Evolutionary conservation across 2,888 invertebrate species (phyloP), one percentile per base, ranked within the genome.

Genomic region (Amphipyra berbera): DNA sequence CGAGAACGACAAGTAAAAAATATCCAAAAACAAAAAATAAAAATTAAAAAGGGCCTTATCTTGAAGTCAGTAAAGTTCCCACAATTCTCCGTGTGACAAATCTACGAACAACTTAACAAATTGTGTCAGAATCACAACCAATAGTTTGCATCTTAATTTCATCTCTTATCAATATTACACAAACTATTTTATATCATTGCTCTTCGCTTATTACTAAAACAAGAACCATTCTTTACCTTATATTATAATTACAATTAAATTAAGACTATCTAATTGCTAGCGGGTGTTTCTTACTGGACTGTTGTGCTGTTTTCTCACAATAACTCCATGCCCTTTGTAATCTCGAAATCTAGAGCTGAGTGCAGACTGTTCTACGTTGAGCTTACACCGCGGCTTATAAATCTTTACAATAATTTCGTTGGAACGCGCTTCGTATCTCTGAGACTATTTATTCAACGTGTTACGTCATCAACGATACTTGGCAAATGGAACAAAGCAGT

Each of bases 81-180:
- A 90, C 90, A 90, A 87, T 83, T 84, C 82, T 86, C 85, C 85
- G 76, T 86, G 92, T 91, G 90, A 90, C 88, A 89, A 85, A 90
- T 89, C 90, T 92, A 93, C 89, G 82, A 92, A 93, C 90, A 94
- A 93, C 94, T 92, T 93, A 94, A 95, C 94, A 92, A 94, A 94
- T 94, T 95, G 95, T 94, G 95, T 94, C 89, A 87, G 91, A 94
- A 93, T 95, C 95, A 95, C 95, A 95, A 95, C 95, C 95, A 93
- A 95, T 94, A 94, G 93, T 93, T 93, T 94, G 94, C 94, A 92
- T 94, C 90, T 92, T 93, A 94, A 92, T 92, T 93, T 93, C 91
- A 88, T 93, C 87, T 91, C 94, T 92, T 93, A 94, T 87, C 84
- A 92, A 91, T 92, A 94, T 93, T 94, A 94, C 92, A 94, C 94